phyloP scores from a whole-genome alignment of 1,140 invertebrate genomes.

The Papilio helenus region DNA sequence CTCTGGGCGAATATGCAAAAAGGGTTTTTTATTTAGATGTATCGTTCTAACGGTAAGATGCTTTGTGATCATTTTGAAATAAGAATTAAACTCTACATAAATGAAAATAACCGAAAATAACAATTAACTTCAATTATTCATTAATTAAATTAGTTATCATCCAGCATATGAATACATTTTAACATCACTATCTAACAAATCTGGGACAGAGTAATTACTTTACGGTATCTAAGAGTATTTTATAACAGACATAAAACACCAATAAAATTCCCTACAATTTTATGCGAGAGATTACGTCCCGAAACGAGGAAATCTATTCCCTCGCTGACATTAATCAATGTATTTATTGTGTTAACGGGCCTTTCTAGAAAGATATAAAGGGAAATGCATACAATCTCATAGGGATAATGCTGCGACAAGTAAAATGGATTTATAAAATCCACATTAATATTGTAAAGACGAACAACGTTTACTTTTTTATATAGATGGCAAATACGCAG shows the following conservation, averaged over 20 bases:
- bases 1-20: no score
- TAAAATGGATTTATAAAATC: not conserved
- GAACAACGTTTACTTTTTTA: no score
- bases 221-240: slow-evolving; percentile 28
- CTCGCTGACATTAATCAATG: slow-evolving; percentile 20
- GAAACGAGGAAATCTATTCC: slow-evolving; percentile 30
- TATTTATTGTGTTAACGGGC: slow-evolving; percentile 30
- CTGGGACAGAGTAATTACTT: slow-evolving; percentile 27
- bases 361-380: not conserved
- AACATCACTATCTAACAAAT: slow-evolving; percentile 26
- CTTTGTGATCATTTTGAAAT: no score
- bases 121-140: not conserved
- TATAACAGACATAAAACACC: slow-evolving; percentile 31
- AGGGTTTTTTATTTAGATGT: no score
- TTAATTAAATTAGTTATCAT: slow-evolving; percentile 7
- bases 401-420: not conserved
- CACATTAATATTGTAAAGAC: not conserved
- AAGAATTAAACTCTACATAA: no score
- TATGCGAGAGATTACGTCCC: slow-evolving; percentile 30
- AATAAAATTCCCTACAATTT: slow-evolving; percentile 34
- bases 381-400: not conserved
- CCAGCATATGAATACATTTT: slow-evolving; percentile 15
- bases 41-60: no score
- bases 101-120: not conserved
- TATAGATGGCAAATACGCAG: no score